Evolutionary conservation across 2,888 invertebrate species (phyloP), one percentile per base, ranked within the genome.

Genomic region (Idaea straminata): DNA sequence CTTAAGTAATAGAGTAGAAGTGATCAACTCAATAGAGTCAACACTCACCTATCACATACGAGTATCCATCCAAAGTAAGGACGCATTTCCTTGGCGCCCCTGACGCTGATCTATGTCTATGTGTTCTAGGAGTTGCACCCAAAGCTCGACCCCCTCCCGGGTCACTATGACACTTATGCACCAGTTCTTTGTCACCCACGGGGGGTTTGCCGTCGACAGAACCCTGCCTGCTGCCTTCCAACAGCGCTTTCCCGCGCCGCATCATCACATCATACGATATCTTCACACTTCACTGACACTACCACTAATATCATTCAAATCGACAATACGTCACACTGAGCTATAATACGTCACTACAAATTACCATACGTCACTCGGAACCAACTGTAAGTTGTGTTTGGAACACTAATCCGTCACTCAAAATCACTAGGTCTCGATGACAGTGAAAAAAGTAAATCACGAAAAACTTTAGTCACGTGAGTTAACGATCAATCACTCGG

Each of bases 41-140:
- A 35, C 58, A 92, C 96, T 95, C 89, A 97, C 97, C 97, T 93
- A 97, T 97, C 78, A 97, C 96, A 89, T 97, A 97, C 72, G 96
- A 96, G 92, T 97, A 97, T 79, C 97, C 97, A 86, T 97, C 97
- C 75, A 97, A 93, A 61, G 96, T 96, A 73, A 97, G 95, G 71
- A 97, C 96, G 92, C 97, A 97, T 90, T 96, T 96, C 82, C 96
- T 94, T 35, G 96, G 94, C 69, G 94, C 94, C 77, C 94, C 90
- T 71, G 94, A 94, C 65, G 93, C 85, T 36, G 91, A 89, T 72
- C 89, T 85, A 79, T 91, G 91, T 64, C 93, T 85, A 61, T 84
- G 81, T 62, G 86, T 80, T 72, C 91, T 84, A 4, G 90, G 88
- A 62, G 82, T 83, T 59, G 88, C 85, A 65, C 87, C 91, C 70